phyloP scores from a whole-genome alignment of 2,888 invertebrate genomes.

The Cryptocephalus primarius region DNA sequence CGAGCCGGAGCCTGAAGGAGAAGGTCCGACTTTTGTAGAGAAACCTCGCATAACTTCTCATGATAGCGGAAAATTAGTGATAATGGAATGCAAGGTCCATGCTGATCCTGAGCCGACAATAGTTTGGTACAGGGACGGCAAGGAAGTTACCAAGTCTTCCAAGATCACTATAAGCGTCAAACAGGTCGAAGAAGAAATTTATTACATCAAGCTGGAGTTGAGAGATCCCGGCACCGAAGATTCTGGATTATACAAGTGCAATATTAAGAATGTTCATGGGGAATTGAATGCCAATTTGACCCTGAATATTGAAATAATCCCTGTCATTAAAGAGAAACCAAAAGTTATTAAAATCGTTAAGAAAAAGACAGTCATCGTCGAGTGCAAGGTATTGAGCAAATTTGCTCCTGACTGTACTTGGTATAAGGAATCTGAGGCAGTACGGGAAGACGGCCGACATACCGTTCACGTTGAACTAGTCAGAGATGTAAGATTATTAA shows the following conservation, averaged over 20 bases:
- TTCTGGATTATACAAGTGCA: conserved; percentile 96
- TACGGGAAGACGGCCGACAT: conserved; percentile 66
- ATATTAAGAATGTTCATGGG: conserved; percentile 90
- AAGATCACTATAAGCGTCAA: conserved; percentile 68
- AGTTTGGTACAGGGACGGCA: conserved; percentile 72
- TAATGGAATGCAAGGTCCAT: conserved; percentile 71
- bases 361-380: conserved; percentile 85
- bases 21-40: conserved; percentile 88
- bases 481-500: conserved; percentile 50
- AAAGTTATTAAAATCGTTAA: conserved; percentile 85
- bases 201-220: conserved; percentile 77
- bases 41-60: conserved; percentile 82
- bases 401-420: conserved; percentile 89
- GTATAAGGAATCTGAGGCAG: conserved; percentile 77
- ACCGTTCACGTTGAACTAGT: conserved; percentile 67
- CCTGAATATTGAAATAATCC: conserved; percentile 95
- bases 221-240: conserved; percentile 89
- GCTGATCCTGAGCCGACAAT: conserved; percentile 76
- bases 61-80: conserved; percentile 69
- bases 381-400: conserved; percentile 87
- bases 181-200: conserved; percentile 67
- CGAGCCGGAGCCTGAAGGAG: conserved; percentile 85
- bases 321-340: conserved; percentile 87
- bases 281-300: conserved; percentile 96
- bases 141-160: conserved; percentile 67